A percentile compares a stretch with the other conserved stretches of the same genome.
Conservation (phyloP, 2,888 invertebrate species). For the Andricus curvator region DNA sequence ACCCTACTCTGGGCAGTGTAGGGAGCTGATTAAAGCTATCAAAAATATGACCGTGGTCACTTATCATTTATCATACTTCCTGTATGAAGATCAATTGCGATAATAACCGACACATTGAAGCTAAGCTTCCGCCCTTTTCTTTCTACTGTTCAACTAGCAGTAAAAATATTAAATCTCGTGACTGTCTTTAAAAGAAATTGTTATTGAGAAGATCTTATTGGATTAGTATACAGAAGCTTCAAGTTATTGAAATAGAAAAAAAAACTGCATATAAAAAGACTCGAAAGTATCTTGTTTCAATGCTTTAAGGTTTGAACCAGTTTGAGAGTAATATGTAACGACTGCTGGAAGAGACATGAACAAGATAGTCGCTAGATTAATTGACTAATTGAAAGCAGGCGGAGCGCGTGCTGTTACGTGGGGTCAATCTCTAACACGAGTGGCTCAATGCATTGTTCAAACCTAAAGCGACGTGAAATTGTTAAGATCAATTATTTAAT, state of each 20-base stretch:
- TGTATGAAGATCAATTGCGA: neutral
- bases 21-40: neutral
- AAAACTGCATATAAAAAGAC: neutral
- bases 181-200: neutral
- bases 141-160: neutral
- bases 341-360: neutral
- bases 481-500: neutral
- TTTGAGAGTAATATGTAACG: neutral
- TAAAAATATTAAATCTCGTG: neutral
- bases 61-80: neutral
- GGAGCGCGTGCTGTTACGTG: conserved; percentile 62
- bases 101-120: neutral
- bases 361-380: conserved; percentile 62
- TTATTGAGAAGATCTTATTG: neutral
- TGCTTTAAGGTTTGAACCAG: neutral
- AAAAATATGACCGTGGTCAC: neutral
- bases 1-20: neutral
- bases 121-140: neutral
- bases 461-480: neutral
- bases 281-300: neutral
- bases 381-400: conserved; percentile 68
- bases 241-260: neutral
- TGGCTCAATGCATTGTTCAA: conserved; percentile 8
- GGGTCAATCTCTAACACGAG: conserved; percentile 60
- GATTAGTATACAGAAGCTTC: neutral